Evolutionary conservation across 2,888 invertebrate genomes (phyloP), one percentile per base, ranked within the genome.

Genomic region (Helleia helle): DNA sequence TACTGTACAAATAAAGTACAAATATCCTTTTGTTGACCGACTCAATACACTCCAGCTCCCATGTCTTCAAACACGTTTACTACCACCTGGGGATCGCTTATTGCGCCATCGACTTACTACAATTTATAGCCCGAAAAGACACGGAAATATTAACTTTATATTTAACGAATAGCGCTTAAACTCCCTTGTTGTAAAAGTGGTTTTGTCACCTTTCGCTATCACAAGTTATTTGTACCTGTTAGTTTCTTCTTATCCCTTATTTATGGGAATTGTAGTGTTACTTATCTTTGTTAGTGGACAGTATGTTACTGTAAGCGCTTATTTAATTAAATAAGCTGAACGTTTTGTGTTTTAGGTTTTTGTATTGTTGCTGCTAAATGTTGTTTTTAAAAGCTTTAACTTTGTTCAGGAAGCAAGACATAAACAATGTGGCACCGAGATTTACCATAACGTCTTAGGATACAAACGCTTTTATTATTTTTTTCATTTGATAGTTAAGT

Each of bases 81-180:
- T 11, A 14, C 14, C 39, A 40, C 39, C 39, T 40, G 39, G 30
- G 39, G 39, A 40, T 8, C 25, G 31, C 24, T 40, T 40, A 40
- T 31, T 40, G 31, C 39, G 24, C 11, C 31, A 40, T 40, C 39
- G 39, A 31, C 39, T 40, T 39, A 24, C 29, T 40, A 24, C 31
- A 24, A 40, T 40, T 40, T 40, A 31, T 39, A 29, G 29, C 7
- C 11, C 6, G 8, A 24, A 15, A 11, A 13, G 12, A 3, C 31
- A 31, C 22, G 12, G 25, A 3, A 17, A 15, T 29, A 12, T 25
- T 2, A 3, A 15, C 25, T 15, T 7, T 31, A 17, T 4, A 7
- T 2, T 15, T 11, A 4, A 5, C 5, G 3, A 3, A 15, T 17
- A 31, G 29, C 3, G 31, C 8, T 5, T 9, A 11, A 30, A 31